phyloP scores from a whole-genome alignment of 1,140 invertebrate species.

The Helicoverpa armigera region DNA sequence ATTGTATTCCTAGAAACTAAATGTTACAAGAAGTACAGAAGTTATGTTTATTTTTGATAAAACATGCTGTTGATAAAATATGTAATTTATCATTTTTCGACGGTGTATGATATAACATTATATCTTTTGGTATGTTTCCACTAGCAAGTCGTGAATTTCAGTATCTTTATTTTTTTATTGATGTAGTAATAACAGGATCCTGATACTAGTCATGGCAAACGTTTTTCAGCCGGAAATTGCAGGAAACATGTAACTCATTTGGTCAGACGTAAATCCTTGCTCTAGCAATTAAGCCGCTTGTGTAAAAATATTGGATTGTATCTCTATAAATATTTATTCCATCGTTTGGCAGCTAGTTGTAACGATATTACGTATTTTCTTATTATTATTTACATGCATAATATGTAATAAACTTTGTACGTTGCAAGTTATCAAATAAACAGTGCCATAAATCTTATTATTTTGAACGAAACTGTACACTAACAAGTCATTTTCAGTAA shows the following conservation, averaged over 20 bases:
- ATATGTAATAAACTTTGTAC: not conserved
- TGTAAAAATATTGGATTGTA: no score
- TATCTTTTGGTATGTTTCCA: not conserved
- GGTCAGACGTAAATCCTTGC: no score
- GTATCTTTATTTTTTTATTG: conserved; percentile 18
- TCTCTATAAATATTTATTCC: not conserved
- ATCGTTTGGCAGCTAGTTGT: no score
- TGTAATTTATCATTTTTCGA: no score
- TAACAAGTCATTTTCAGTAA: conserved; percentile 5
- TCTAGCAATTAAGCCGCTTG: no score
- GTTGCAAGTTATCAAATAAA: not conserved
- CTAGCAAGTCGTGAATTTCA: not conserved
- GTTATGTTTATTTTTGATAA: no score
- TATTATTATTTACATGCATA: not conserved
- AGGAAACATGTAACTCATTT: no score
- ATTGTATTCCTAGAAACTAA: no score
- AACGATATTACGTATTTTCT: not conserved
- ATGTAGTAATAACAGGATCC: conserved; percentile 21
- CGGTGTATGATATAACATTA: not conserved
- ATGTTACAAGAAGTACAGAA: no score
- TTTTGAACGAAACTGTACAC: conserved; percentile 1
- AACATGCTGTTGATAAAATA: no score
- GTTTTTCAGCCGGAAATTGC: not conserved
- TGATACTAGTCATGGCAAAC: conserved; percentile 30
- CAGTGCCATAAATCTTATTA: conserved; percentile 8